These are phyloP conservation scores for Spea bombifrons DNA, from an alignment of 2,113 vertebrate species.

Conservation along the genomic window DNA sequence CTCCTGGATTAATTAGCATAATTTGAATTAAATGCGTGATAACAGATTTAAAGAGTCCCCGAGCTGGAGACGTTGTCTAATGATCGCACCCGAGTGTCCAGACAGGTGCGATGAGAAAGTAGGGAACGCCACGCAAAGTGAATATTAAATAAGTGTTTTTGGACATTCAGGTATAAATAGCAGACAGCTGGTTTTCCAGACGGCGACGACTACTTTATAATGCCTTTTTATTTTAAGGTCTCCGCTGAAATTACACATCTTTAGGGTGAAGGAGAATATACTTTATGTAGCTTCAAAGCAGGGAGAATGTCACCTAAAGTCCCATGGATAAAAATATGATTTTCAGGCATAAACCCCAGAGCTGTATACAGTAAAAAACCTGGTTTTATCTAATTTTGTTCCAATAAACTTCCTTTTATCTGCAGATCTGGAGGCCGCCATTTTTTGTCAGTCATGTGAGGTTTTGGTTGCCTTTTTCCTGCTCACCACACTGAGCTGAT, in stretches of 20 bases:
- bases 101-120: slow-evolving; percentile 68
- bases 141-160: slow-evolving; percentile 66
- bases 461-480: too few species aligned
- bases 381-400: too few species aligned
- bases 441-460: too few species aligned
- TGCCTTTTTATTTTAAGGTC: slow-evolving; percentile 59
- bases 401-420: too few species aligned
- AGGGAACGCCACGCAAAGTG: slow-evolving; percentile 68
- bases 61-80: slow-evolving; percentile 50
- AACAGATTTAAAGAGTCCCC: slow-evolving; percentile 51
- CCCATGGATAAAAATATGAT: neutral
- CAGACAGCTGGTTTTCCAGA: slow-evolving; percentile 77
- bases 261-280: slow-evolving; percentile 59
- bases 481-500: too few species aligned
- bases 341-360: too few species aligned
- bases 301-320: slow-evolving; percentile 62
- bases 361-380: too few species aligned
- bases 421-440: too few species aligned
- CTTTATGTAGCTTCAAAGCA: slow-evolving; percentile 66
- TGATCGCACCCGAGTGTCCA: slow-evolving; percentile 54
- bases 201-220: slow-evolving; percentile 60
- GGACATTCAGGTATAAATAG: slow-evolving; percentile 77
- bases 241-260: slow-evolving; percentile 50
- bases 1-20: slow-evolving; percentile 43
- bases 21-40: slow-evolving; percentile 43